These are phyloP conservation scores for Drosophila cognata DNA, from an alignment of 2,888 invertebrate genomes.

Conservation along the genomic window DNA sequence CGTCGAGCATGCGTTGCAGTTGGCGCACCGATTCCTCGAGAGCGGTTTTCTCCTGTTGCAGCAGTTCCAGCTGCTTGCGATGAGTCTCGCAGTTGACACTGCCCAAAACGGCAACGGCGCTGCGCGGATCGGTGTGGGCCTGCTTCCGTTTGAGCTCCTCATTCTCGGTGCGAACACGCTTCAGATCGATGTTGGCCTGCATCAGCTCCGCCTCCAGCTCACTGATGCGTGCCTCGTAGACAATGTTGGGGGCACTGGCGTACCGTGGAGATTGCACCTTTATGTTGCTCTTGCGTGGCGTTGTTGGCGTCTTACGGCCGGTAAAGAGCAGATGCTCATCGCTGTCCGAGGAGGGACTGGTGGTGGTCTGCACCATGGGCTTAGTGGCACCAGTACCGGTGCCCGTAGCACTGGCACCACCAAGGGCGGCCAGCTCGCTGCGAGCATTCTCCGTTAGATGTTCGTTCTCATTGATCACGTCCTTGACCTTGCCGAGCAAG, in stretches of 20 bases:
- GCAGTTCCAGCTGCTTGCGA: slow-evolving; percentile 89
- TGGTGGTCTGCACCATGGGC: slow-evolving; percentile 36
- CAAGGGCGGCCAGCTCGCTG: slow-evolving; percentile 88
- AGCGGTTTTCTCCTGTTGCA: slow-evolving; percentile 90
- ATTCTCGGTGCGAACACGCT: slow-evolving; percentile 89
- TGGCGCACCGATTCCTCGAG: slow-evolving; percentile 90
- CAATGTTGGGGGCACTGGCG: slow-evolving; percentile 91
- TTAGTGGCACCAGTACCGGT: slow-evolving; percentile 44
- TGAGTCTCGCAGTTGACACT: slow-evolving; percentile 87
- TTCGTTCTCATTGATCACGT: slow-evolving; percentile 94
- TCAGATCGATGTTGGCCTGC: slow-evolving; percentile 91
- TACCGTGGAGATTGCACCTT: slow-evolving; percentile 82
- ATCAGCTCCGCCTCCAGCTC: slow-evolving; percentile 93
- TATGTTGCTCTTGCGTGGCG: slow-evolving; percentile 62
- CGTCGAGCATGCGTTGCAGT: slow-evolving; percentile 88
- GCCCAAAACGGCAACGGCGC: slow-evolving; percentile 49
- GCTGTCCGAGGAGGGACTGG: slow-evolving; percentile 87
- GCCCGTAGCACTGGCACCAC: slow-evolving; percentile 42
- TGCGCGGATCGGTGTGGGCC: slow-evolving; percentile 69
- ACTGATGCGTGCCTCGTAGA: slow-evolving; percentile 93
- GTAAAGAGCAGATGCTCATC: slow-evolving; percentile 82
- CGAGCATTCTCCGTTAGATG: slow-evolving; percentile 92
- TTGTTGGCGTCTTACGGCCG: slow-evolving; percentile 54
- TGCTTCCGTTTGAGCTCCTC: slow-evolving; percentile 85
- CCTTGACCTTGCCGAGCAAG: slow-evolving; percentile 92